Base-by-base conservation (phyloP, 2,113 vertebrate genomes). In the Tamias sibiricus region DNA sequence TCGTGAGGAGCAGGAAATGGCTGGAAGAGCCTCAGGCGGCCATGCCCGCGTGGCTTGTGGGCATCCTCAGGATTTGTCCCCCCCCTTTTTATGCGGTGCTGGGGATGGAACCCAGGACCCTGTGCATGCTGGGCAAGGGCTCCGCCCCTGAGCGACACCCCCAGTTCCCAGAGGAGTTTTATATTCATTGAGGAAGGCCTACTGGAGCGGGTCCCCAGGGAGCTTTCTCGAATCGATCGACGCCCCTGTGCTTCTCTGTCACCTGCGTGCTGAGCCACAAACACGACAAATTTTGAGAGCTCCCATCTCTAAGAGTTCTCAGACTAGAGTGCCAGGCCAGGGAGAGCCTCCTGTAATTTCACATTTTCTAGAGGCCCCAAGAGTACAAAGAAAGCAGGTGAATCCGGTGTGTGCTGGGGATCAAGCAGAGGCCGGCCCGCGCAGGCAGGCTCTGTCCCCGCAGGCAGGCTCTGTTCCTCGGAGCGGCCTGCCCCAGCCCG, bases 191-290 rank as follows among this genome's bases (percentile, higher is more conserved):
- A 32, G 35, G 69, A 2, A 8, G 8, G 32, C 13, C 7, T 57
- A 4, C 14, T 14, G 35, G 12, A 57, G 54, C 28, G 32, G 1
- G 30, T 10, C 47, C 57, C 12, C 0, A 0, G 8, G 24, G 71
- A 77, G 69, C 14, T 44, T 72, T 30, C 47, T 0, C 12, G 68
- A 52, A 10, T 59, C 4, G 40, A 49, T 26, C 54, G 35, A 6
- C 8, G 17, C 32, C 20, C 75, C 1, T 6, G 4, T 20, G 30
- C 83, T 32, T 13, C 40, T 9, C 42, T 10, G 30, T 9, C 32
- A 4, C 16, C 28, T 3, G 0, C 1, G 20, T 30, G 79, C 69
- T 1, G 16, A 66, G 40, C 59, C 30, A 0, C 3, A 5, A 54
- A 37, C 59, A 37, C 32, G 57, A 30, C 22, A 26, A 52, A 30